Base-by-base conservation (phyloP, 2,888 invertebrate genomes). In the Teleiodes luculella region DNA sequence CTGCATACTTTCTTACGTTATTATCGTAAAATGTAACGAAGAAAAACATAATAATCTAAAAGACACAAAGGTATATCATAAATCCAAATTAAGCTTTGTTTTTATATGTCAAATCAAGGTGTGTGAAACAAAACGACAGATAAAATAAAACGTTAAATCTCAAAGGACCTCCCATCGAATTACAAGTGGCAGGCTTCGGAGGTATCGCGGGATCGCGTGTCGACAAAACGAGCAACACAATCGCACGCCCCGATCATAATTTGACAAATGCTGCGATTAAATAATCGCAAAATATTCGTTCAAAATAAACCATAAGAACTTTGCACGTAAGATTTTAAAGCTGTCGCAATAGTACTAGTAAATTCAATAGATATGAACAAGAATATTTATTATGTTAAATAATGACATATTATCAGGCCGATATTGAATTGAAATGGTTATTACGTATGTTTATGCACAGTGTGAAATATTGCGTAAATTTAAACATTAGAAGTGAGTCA, bases 171-270 rank as follows among this genome's bases (percentile, higher is more conserved):
- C 80, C 80, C 79, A 78, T 80, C 78, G 77, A 78, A 82, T 82
- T 74, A 79, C 78, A 81, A 80, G 83, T 82, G 75, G 80, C 79
- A 77, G 76, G 74, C 75, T 65, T 65, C 60, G 61, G 67, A 76
- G 73, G 79, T 79, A 81, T 83, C 80, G 75, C 72, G 66, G 67
- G 72, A 81, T 83, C 79, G 80, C 78, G 76, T 83, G 82, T 82
- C 80, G n/a, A 79, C 80, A 78, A 81, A 82, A 82, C 75, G 81
- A 80, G 79, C 74, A 80, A 79, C 80, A 79, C 75, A 74, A 78
- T 78, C 71, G 73, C 75, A 72, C 70, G 68, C 74, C 75, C 76
- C 78, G 72, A 79, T 82, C 80, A 79, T 43, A 77, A n/a, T 78
- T 79, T 81, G 79, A 83, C 81, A 79, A 81, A 83, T 80, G 78